Base-by-base conservation (phyloP, 2,113 vertebrate genomes). In the Galeopterus variegatus region DNA sequence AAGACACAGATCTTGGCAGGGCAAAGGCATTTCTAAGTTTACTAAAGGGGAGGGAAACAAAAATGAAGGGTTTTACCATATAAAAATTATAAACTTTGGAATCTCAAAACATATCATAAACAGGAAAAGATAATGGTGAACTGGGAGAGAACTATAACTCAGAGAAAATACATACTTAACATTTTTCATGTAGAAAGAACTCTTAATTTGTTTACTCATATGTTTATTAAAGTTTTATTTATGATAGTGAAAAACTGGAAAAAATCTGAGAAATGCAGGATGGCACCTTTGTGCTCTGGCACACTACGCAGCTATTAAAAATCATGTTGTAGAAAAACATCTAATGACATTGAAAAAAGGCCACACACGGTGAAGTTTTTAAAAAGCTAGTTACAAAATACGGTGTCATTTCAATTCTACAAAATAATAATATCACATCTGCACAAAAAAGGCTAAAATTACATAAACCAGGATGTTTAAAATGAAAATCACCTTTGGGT, bases 401-500 rank as follows among this genome's bases (percentile, higher is more conserved):
- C 9, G 12, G 5, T 8, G 82, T 26, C 62, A 60, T 72, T 79
- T 50, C 81, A 56, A 87, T 64, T 75, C 48, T n/a, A 58, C 19
- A 80, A 77, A 94, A 64, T 33, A 83, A 13, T 3, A 70, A 11
- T 69, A 75, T 11, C 77, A 33, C 28, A 83, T 23, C 50, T 70
- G 1, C 7, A 85, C 8, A 88, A 50, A 41, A 82, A 67, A 88
- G 50, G 31, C 50, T 83, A 81, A 76, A 77, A 85, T 86, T n/a
- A 65, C 13, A 82, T n/a, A 52, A 31, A 31, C 19, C 36, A 65
- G 94, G 67, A 45, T 45, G 50, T 70, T 95, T 88, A 65, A 73
- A 76, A 73, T 69, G 33, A 82, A 94, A 96, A 73, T 48, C 67
- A 72, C 33, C 82, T 93, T 33, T n/a, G 84, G 23, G 18, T 23